A percentile compares a stretch with the other conserved stretches of the same genome.
These are phyloP conservation scores for Cryptocheilus praepositus DNA, from an alignment of 2,888 invertebrate genomes.

Conservation along the genomic window DNA sequence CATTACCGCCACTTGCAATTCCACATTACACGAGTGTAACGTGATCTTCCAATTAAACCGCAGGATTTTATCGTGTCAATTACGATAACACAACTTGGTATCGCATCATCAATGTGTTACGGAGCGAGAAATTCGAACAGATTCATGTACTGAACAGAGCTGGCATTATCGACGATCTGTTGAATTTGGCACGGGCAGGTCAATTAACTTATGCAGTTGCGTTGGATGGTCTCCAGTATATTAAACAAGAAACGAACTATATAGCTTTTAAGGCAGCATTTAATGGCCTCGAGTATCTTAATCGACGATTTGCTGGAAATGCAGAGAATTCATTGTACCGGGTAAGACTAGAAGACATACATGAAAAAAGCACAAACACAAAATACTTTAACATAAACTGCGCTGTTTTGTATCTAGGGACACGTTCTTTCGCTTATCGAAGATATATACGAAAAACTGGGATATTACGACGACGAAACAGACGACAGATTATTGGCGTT, in stretches of 20 bases:
- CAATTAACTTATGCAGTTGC: constrained; percentile 76
- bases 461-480: constrained; percentile 73
- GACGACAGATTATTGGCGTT: constrained; percentile 76
- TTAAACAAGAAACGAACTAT: constrained; percentile 81
- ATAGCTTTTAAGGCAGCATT: constrained; percentile 83
- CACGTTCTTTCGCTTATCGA: constrained; percentile 68
- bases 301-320: constrained; percentile 74
- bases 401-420: constrained; percentile 38
- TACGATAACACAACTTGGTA: constrained; percentile 79
- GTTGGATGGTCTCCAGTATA: constrained; percentile 78
- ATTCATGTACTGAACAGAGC: constrained; percentile 82
- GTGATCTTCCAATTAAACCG: background rate
- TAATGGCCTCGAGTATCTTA: constrained; percentile 75
- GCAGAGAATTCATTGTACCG: constrained; percentile 57
- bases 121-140: constrained; percentile 69
- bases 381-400: background rate
- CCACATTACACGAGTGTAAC: background rate
- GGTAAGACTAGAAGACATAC: constrained; percentile 54
- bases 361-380: constrained; percentile 8
- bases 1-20: too few species aligned
- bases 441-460: constrained; percentile 76
- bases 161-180: constrained; percentile 83
- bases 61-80: constrained; percentile 81
- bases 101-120: constrained; percentile 76
- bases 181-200: constrained; percentile 78